phyloP scores from a whole-genome alignment of 1,140 invertebrate genomes.

The Eupristina koningsbergeri region DNA sequence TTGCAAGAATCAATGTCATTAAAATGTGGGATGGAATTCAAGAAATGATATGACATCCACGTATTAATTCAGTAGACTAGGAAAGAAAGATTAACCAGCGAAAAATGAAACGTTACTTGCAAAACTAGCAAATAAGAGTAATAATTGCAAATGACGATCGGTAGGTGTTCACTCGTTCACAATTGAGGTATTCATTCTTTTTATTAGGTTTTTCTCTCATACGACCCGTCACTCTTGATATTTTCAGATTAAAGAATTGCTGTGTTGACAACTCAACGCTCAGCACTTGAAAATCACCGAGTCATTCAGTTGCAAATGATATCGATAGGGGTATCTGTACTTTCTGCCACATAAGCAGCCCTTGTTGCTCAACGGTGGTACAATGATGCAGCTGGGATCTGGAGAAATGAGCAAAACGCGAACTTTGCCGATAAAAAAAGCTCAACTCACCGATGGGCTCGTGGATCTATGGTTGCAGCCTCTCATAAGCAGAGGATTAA shows the following conservation, averaged over 20 bases:
- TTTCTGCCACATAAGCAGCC: too few species aligned
- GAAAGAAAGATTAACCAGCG: background rate
- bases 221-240: background rate
- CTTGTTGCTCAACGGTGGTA: background rate
- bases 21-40: background rate
- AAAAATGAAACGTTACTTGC: background rate
- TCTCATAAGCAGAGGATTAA: background rate
- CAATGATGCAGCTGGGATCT: too few species aligned
- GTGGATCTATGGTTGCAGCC: too few species aligned
- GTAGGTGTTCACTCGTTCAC: background rate
- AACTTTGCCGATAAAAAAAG: too few species aligned
- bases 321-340: background rate
- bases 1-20: background rate
- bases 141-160: background rate
- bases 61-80: background rate
- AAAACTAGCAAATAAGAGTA: background rate
- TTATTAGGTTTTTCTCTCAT: background rate
- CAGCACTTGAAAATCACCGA: background rate
- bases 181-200: background rate
- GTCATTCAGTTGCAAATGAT: background rate
- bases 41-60: background rate
- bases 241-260: background rate
- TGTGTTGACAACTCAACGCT: background rate
- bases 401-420: too few species aligned
- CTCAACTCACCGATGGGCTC: too few species aligned